phyloP scores from a whole-genome alignment of 53 echinoderm and acorn worm species.

The Stichopus horrens region DNA sequence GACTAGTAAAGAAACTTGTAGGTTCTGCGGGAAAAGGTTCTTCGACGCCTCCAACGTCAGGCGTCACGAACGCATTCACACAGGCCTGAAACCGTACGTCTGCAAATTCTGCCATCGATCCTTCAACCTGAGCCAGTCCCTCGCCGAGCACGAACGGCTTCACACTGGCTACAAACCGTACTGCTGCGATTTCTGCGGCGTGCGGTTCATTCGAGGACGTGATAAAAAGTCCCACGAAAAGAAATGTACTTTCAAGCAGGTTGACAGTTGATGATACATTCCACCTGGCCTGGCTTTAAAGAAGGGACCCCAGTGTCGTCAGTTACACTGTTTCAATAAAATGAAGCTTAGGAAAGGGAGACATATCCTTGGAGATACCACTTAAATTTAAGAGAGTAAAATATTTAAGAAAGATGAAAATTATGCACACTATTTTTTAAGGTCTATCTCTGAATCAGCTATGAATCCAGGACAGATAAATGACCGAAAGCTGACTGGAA shows the following conservation, averaged over 20 bases:
- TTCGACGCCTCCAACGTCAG: not conserved
- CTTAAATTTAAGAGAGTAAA: no score
- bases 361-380: no score
- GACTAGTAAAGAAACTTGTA: not conserved
- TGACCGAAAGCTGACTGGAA: no score
- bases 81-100: conserved; percentile 9
- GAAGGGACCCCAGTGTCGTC: no score
- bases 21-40: conserved; percentile 27
- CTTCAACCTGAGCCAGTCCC: conserved; percentile 16
- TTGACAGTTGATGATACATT: not conserved
- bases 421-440: no score
- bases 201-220: not conserved
- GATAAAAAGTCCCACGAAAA: conserved; percentile 13
- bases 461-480: no score
- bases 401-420: no score
- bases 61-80: conserved; percentile 31
- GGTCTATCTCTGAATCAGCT: no score
- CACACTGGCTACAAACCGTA: conserved; percentile 25
- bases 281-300: no score
- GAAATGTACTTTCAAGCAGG: conserved; percentile 11
- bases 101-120: conserved; percentile 10
- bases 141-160: not conserved
- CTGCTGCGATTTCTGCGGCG: conserved; percentile 5
- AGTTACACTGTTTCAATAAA: no score
- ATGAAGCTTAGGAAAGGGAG: no score